Conservation (phyloP, 2,797 vertebrate species). For the Hafferia zeledoni region DNA sequence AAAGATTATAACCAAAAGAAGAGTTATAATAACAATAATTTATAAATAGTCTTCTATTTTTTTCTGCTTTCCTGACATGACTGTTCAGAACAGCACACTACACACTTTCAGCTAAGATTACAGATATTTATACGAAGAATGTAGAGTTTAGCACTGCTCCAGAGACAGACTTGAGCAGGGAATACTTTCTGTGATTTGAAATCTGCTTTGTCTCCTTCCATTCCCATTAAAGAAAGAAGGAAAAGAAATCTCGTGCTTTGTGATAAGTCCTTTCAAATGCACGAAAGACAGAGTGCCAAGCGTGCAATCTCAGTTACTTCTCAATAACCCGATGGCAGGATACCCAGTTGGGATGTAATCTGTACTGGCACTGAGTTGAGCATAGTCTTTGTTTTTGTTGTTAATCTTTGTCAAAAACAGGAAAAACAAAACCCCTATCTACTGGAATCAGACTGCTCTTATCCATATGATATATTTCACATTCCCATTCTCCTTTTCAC, state of each 20-base stretch:
- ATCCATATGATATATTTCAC: fast-evolving
- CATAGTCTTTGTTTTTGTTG: background rate
- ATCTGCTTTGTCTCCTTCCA: background rate
- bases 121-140: background rate
- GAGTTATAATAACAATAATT: background rate
- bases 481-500: background rate
- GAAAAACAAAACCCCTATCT: fast-evolving
- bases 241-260: background rate
- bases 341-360: no score
- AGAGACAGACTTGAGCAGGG: background rate
- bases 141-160: background rate
- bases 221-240: background rate
- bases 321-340: background rate
- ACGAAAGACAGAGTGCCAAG: background rate
- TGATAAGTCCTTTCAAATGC: background rate
- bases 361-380: background rate
- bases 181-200: background rate
- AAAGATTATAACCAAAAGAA: background rate
- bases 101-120: background rate
- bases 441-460: background rate
- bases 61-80: background rate
- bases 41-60: background rate
- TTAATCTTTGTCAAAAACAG: background rate
- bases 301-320: background rate
- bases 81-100: background rate